A percentile compares a stretch with the other conserved stretches of the same genome.
Evolutionary conservation across 2,113 vertebrate genomes (phyloP).

Genomic region (Campylomormyrus numenius): DNA sequence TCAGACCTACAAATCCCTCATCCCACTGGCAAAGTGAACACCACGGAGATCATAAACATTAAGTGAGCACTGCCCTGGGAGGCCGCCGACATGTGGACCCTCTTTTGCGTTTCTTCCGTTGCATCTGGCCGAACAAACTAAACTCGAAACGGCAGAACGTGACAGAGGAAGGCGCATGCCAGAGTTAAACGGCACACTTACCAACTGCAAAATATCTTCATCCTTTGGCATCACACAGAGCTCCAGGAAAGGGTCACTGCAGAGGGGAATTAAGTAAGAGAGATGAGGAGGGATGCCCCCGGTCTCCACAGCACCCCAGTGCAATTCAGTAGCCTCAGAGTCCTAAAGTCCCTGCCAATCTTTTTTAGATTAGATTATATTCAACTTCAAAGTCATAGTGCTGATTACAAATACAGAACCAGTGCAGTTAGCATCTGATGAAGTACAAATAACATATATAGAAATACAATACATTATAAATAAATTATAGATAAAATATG

Average conservation of each 20-base stretch:
- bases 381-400: not conserved
- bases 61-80: not conserved
- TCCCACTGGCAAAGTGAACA: not conserved
- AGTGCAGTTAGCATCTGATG: not conserved
- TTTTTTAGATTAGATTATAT: not conserved
- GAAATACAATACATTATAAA: not conserved
- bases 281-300: not conserved
- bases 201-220: constrained; percentile 92
- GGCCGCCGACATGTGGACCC: not conserved
- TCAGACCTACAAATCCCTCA: not conserved
- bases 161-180: not conserved
- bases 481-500: not conserved
- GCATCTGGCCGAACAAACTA: not conserved
- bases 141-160: not conserved
- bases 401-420: not conserved
- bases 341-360: not conserved
- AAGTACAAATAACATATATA: not conserved
- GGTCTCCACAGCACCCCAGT: not conserved
- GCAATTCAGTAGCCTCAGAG: not conserved
- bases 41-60: not conserved
- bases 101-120: not conserved
- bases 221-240: constrained; percentile 99
- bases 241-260: constrained; percentile 81
- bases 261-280: constrained; percentile 30
- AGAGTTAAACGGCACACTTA: constrained; percentile 32